Evolutionary conservation across 2,888 invertebrate species (phyloP).

Genomic region (Lithodes maja): DNA sequence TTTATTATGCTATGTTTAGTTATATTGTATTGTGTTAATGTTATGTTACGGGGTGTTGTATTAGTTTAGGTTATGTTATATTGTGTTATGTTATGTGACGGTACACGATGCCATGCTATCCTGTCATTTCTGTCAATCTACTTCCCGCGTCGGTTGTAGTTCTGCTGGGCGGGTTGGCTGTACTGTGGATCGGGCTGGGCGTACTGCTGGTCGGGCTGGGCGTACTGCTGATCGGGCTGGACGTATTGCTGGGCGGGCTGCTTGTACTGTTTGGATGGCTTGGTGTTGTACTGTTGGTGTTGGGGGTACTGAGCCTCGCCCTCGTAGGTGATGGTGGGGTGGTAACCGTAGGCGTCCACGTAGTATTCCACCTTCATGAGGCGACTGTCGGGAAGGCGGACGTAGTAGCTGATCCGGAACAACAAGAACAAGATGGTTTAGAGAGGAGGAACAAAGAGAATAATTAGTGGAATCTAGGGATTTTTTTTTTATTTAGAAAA

Average conservation of each 20-base stretch:
- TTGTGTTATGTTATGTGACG: too few species aligned
- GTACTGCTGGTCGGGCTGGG: not conserved
- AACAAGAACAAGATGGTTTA: too few species aligned
- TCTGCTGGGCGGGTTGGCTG: not conserved
- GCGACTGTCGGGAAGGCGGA: slow-evolving; percentile 40
- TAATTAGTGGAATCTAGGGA: not conserved
- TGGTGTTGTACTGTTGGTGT: not conserved
- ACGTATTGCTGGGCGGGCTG: not conserved
- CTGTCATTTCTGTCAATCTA: too few species aligned
- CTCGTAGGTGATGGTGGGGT: slow-evolving; percentile 51
- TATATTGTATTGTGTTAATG: too few species aligned
- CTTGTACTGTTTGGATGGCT: not conserved
- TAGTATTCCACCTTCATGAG: slow-evolving; percentile 53
- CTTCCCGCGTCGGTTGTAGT: too few species aligned
- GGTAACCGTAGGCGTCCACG: slow-evolving; percentile 45
- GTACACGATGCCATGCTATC: too few species aligned
- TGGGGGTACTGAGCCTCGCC: slow-evolving; percentile 48
- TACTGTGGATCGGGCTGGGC: not conserved
- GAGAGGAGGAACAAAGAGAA: not conserved
- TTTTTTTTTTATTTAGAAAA: too few species aligned
- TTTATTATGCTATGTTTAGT: too few species aligned
- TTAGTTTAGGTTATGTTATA: too few species aligned
- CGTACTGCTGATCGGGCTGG: not conserved
- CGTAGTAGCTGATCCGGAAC: slow-evolving; percentile 39
- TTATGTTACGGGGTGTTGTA: too few species aligned